Base-by-base conservation (phyloP, 37 sponge, comb jelly and placozoan genomes). In the Chondrosia reniformis region DNA sequence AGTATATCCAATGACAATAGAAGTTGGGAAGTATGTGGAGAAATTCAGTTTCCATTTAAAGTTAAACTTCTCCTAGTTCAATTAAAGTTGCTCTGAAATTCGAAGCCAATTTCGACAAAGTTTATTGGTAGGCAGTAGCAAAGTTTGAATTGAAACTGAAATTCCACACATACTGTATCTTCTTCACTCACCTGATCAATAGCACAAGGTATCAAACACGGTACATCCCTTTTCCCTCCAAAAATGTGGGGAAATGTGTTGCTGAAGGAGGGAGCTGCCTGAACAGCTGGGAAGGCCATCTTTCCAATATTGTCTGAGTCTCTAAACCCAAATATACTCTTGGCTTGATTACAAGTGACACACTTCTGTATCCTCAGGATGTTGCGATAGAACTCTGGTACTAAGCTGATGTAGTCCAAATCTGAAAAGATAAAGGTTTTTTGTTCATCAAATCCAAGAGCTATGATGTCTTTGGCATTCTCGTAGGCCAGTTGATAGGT, bases 391-490 rank as follows among this genome's bases (percentile, higher is more conserved):
- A 92, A 92, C 17, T 22, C 44, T n/a, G 76, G 62, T 6, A 10
- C 27, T 6, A 65, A 62, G 36, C 83, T 84, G 85, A 95, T 88
- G 79, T 91, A 91, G 34, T 91, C 89, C 40, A 95, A 43, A 39
- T 95, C 82, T 8, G 92, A 88, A 76, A 95, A 91, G 46, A 95
- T 91, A 76, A 95, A 95, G 0, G 96, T 95, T 64, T 95, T 95
- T 13, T 91, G 76, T 5, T 77, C 62, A 73, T 95, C 89, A 84
- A 95, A 95, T 1, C 96, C 96, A 75, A 83, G 83, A n/a, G 96
- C 89, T 74, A 95, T 91, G 56, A 95, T 95, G 77, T 95, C 96
- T 79, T 95, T 95, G 55, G 90, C 90, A 83, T 95, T 95, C 38
- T 89, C 87, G 59, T 78, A 33, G 12, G 96, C 92, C 59, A 95